Evolutionary conservation across 2,113 vertebrate species (phyloP).

Genomic region (Thunnus thynnus): DNA sequence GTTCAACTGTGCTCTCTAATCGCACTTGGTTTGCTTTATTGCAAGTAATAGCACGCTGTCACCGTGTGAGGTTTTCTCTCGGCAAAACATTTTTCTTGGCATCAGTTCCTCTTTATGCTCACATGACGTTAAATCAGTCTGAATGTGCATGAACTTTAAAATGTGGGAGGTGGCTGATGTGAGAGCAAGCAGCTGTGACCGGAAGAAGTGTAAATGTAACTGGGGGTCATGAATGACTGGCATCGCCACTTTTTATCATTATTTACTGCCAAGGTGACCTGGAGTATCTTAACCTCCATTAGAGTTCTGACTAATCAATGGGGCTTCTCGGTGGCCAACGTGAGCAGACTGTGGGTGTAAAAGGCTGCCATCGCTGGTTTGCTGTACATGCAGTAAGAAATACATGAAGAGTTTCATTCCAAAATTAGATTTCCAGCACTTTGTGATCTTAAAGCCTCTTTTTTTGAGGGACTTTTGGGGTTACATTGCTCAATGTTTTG

Average conservation of each 20-base stretch:
- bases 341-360: not conserved
- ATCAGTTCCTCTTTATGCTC: conserved; percentile 13
- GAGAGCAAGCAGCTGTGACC: conserved; percentile 8
- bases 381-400: too few relatives aligned
- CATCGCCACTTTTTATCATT: conserved; percentile 4
- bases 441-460: not conserved
- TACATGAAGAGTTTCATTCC: too few relatives aligned
- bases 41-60: conserved; percentile 30
- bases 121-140: conserved; percentile 35
- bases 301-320: conserved; percentile 38
- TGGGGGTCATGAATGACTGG: conserved; percentile 2
- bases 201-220: conserved; percentile 15
- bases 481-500: not conserved
- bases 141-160: conserved; percentile 8
- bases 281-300: conserved; percentile 32
- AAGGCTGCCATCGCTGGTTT: not conserved
- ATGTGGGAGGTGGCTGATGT: not conserved
- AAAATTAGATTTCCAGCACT: not conserved
- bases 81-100: conserved; percentile 44
- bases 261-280: conserved; percentile 50
- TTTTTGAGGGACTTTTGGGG: not conserved
- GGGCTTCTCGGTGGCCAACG: not conserved
- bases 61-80: conserved; percentile 1
- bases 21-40: conserved; percentile 10
- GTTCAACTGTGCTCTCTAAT: conserved; percentile 27